Evolutionary conservation across 2,113 vertebrate genomes (phyloP).

Genomic region (Tragelaphus imberbis): DNA sequence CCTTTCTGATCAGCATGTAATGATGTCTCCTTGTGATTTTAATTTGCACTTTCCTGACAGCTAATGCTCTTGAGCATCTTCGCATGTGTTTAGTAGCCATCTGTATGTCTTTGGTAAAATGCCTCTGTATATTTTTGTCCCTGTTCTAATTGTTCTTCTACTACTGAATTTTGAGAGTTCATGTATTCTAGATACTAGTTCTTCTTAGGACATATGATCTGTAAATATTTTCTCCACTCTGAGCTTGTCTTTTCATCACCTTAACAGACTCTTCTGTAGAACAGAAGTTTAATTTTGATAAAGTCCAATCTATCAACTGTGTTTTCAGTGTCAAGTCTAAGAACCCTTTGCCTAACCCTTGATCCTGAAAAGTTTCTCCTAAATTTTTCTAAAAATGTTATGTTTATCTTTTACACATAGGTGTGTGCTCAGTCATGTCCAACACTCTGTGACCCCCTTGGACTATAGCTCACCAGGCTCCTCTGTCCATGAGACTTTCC

Average conservation of each 20-base stretch:
- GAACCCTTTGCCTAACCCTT: background rate
- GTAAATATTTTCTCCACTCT: background rate
- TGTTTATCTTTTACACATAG: background rate
- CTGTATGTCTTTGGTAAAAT: background rate
- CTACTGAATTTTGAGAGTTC: background rate
- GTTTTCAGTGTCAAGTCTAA: background rate
- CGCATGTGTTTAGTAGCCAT: background rate
- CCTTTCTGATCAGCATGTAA: background rate
- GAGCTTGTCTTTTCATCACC: background rate
- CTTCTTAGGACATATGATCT: background rate
- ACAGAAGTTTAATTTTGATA: background rate
- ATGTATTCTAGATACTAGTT: background rate
- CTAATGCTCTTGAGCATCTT: background rate
- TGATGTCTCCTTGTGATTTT: background rate
- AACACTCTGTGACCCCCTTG: background rate
- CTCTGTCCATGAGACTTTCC: background rate
- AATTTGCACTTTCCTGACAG: background rate
- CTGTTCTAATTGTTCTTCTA: background rate
- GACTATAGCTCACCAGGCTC: background rate
- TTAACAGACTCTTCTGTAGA: background rate
- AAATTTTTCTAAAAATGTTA: background rate
- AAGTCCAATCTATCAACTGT: background rate
- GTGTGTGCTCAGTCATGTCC: background rate
- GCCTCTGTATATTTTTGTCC: background rate
- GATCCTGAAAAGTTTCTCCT: background rate